Evolutionary conservation across 2,888 invertebrate species (phyloP), one percentile per base, ranked within the genome.

Genomic region (Cephalotes varians): DNA sequence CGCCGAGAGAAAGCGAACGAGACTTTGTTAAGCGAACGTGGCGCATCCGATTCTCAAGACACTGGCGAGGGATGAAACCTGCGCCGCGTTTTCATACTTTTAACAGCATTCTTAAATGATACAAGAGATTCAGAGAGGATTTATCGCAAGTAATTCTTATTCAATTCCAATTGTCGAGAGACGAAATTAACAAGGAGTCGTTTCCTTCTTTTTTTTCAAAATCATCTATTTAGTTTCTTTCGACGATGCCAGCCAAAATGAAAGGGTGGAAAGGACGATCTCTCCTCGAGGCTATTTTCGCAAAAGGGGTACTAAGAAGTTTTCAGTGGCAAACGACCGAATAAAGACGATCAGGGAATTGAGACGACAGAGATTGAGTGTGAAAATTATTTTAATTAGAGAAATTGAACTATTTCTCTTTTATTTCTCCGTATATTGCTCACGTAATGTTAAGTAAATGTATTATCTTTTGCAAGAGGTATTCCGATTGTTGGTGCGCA

Each of bases 361-460:
- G n/a, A n/a, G n/a, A 64, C 10, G 37, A 28, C 65, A 34, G 60
- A 49, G 15, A 60, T 73, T n/a, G 31, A 15, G 58, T 34, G 54
- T 25, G 69, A 18, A n/a, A 49, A 28, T 64, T 37, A 40, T 76
- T 40, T 76, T 9, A 76, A 37, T n/a, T 47, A 34, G 56, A 34
- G 34, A 12, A 58, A 67, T 56, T 77, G 31, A 47, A n/a, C 31
- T 49, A 44, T 77, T n/a, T n/a, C n/a, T n/a, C n/a, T n/a, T n/a
- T n/a, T 31, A 40, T 77, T 65, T 77, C 58, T 56, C 10, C 6
- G 67, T 67, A 69, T 44, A 65, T 69, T 79, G 69, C 77, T 69
- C 77, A 79, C 44, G 34, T 69, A 76, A 58, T 21, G 44, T 79
- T 79, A 79, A 79, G 69, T 56, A 54, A 44, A 58, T 69, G 56